Evolutionary conservation across 2,797 vertebrate genomes (phyloP).

Genomic region (Pelobates cultripes): DNA sequence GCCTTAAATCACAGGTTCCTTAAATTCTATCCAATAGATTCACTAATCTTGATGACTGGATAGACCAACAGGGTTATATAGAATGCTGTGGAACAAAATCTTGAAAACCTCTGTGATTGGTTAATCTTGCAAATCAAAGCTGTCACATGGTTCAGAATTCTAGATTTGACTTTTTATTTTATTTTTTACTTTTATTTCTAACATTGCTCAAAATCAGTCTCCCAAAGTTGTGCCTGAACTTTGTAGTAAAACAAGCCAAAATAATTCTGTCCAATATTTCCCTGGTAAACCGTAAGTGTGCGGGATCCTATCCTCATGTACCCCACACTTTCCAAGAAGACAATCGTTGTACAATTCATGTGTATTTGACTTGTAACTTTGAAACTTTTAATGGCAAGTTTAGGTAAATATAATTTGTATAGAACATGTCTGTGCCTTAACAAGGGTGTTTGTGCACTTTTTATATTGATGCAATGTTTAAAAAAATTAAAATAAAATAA

Average conservation of each 20-base stretch:
- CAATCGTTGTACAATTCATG: slow-evolving; percentile 56
- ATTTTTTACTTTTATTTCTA: neutral
- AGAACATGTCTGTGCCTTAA: slow-evolving; percentile 81
- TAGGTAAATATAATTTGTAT: slow-evolving; percentile 63
- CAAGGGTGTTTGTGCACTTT: slow-evolving; percentile 80
- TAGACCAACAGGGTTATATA: too few species aligned
- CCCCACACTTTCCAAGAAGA: slow-evolving; percentile 35
- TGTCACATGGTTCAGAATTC: too few species aligned
- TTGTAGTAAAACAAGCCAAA: slow-evolving; percentile 30
- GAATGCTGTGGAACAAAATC: too few species aligned
- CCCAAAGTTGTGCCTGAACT: slow-evolving; percentile 35
- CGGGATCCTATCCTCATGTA: slow-evolving; percentile 11
- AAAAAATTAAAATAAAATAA: slow-evolving; percentile 54
- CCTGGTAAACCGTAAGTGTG: neutral
- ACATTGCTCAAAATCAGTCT: neutral
- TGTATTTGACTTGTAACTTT: slow-evolving; percentile 64
- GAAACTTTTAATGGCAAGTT: slow-evolving; percentile 63
- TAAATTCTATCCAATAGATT: too few species aligned
- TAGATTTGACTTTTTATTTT: too few species aligned
- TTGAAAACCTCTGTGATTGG: too few species aligned
- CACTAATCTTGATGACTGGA: too few species aligned
- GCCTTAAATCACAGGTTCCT: too few species aligned
- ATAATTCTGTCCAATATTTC: neutral
- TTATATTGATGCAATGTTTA: slow-evolving; percentile 74
- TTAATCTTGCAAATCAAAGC: too few species aligned